phyloP scores from a whole-genome alignment of 2,888 invertebrate species.

The Cabera pusaria region DNA sequence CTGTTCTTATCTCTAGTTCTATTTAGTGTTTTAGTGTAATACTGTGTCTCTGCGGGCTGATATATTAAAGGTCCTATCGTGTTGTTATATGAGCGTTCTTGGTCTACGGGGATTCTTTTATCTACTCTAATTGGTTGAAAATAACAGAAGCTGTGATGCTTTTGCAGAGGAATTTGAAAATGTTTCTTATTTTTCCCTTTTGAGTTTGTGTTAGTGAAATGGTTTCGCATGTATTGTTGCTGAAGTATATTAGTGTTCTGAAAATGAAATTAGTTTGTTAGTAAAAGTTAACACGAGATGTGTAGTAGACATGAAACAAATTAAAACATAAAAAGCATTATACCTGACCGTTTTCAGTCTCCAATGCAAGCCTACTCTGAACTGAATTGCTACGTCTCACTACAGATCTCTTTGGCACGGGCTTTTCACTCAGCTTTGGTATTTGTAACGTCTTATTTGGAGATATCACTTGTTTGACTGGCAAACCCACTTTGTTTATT shows the following conservation, averaged over 20 bases:
- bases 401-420: slow-evolving; percentile 72
- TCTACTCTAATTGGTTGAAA: slow-evolving; percentile 86
- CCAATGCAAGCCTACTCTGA: slow-evolving; percentile 60
- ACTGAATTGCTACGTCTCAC: slow-evolving; percentile 74
- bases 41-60: slow-evolving; percentile 67
- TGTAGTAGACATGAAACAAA: slow-evolving; percentile 23
- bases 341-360: slow-evolving; percentile 72
- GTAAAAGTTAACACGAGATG: slow-evolving; percentile 38
- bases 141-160: slow-evolving; percentile 86
- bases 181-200: slow-evolving; percentile 84
- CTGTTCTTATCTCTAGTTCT: slow-evolving; percentile 73
- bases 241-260: slow-evolving; percentile 85
- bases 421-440: slow-evolving; percentile 76
- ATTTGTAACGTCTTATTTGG: slow-evolving; percentile 78
- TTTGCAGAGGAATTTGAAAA: slow-evolving; percentile 85
- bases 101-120: slow-evolving; percentile 78
- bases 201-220: slow-evolving; percentile 78
- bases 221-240: slow-evolving; percentile 82
- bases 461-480: slow-evolving; percentile 70
- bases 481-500: slow-evolving; percentile 65
- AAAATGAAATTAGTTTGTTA: slow-evolving; percentile 72
- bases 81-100: slow-evolving; percentile 71
- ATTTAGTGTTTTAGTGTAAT: slow-evolving; percentile 77
- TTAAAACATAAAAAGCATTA: slow-evolving; percentile 56
- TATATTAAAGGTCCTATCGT: slow-evolving; percentile 76